Conservation (phyloP, 1,140 invertebrate genomes). For the Holcopasites calliopsidis region DNA sequence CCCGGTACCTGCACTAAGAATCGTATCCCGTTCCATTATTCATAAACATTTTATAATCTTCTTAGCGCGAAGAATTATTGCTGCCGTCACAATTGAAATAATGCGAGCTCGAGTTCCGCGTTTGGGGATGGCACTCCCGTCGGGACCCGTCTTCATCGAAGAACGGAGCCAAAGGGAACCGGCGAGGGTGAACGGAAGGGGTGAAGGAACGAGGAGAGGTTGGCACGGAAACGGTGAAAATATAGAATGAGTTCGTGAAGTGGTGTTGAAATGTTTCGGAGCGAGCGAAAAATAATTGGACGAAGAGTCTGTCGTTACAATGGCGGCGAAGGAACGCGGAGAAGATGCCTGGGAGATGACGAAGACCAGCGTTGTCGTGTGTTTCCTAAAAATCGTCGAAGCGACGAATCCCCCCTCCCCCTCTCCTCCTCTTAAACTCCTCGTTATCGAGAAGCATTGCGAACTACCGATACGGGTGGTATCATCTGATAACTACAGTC, state of each 20-base stretch:
- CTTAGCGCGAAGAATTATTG: slow-evolving; percentile 74
- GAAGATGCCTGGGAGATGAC: slow-evolving; percentile 44
- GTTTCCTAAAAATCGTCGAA: slow-evolving; percentile 39
- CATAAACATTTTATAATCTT: slow-evolving; percentile 78
- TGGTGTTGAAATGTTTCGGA: slow-evolving; percentile 75
- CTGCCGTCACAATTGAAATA: slow-evolving; percentile 70
- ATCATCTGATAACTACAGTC: slow-evolving; percentile 46
- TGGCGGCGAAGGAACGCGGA: slow-evolving; percentile 56
- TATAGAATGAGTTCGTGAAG: slow-evolving; percentile 71
- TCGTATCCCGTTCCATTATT: slow-evolving; percentile 75
- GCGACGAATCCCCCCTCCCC: too few relatives aligned
- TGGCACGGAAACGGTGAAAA: slow-evolving; percentile 62
- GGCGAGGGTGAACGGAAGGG: slow-evolving; percentile 23
- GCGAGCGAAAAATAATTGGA: slow-evolving; percentile 77
- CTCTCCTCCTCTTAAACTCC: slow-evolving; percentile 62
- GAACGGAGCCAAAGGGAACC: slow-evolving; percentile 26
- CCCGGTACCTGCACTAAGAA: slow-evolving; percentile 41
- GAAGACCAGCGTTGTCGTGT: slow-evolving; percentile 28
- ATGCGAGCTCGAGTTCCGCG: slow-evolving; percentile 49
- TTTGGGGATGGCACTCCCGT: background rate
- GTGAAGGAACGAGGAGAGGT: slow-evolving; percentile 33
- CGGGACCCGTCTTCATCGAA: slow-evolving; percentile 21
- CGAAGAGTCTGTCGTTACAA: slow-evolving; percentile 74
- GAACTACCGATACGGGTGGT: slow-evolving; percentile 26
- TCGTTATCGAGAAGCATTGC: slow-evolving; percentile 64